A percentile compares a stretch with the other conserved stretches of the same genome.
These are phyloP conservation scores for Petrocephalus sullivani DNA, from an alignment of 2,797 vertebrate species.

Conservation along the genomic window DNA sequence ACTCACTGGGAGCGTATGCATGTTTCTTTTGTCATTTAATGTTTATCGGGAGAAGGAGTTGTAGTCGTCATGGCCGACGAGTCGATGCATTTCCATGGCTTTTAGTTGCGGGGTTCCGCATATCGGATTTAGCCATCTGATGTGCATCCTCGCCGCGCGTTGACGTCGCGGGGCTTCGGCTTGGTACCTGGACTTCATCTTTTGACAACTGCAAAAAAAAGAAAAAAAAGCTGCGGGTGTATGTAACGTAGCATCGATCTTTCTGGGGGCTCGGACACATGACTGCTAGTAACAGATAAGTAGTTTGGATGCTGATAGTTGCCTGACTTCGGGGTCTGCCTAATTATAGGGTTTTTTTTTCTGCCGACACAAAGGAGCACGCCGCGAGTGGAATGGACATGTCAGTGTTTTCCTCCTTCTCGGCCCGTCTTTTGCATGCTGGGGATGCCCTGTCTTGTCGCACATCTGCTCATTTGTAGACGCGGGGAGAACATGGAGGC, in stretches of 20 bases:
- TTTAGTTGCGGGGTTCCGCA: background rate
- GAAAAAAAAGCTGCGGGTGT: background rate
- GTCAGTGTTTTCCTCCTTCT: slow-evolving; percentile 28
- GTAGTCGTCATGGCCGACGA: background rate
- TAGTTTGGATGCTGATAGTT: background rate
- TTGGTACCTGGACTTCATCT: slow-evolving; percentile 32
- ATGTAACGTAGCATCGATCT: background rate
- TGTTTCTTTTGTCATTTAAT: background rate
- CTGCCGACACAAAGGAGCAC: slow-evolving; percentile 10
- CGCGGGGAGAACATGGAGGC: slow-evolving; percentile 11
- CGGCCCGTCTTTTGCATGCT: slow-evolving; percentile 27
- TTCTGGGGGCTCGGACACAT: background rate
- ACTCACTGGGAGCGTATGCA: background rate
- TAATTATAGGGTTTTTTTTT: background rate
- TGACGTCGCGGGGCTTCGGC: slow-evolving; percentile 13
- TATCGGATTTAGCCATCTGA: background rate
- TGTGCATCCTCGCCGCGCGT: slow-evolving; percentile 12
- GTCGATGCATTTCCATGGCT: background rate
- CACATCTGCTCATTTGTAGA: background rate
- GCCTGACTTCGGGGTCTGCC: background rate
- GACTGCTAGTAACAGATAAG: background rate
- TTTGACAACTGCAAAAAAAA: slow-evolving; percentile 25
- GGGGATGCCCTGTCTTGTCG: background rate
- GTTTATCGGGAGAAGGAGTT: background rate
- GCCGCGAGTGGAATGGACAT: slow-evolving; percentile 37